Base-by-base conservation (phyloP, 2,888 invertebrate genomes). In the Pinctada fucata region DNA sequence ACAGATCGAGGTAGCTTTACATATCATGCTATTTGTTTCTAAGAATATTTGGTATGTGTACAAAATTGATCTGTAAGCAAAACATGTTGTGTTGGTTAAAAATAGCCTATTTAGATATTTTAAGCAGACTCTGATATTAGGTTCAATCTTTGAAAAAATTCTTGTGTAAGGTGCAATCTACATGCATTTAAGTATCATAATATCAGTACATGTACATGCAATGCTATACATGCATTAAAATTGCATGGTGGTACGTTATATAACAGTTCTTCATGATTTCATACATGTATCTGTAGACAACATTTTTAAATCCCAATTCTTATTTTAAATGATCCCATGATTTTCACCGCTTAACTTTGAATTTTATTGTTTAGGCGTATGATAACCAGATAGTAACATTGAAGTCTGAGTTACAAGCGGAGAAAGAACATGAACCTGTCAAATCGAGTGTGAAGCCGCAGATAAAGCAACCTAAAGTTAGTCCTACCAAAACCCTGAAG, bases 1-100 rank as follows among this genome's bases (percentile, higher is more conserved):
- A 84, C 94, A 94, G 84, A 93, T 94, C 65, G 93, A 94, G 90
- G 94, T 92, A 79, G 0, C 31, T 31, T 31, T 13, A 71, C 16
- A 51, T 2, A 31, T 68, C 2, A 3, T 2, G 31, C 50, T 5
- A 3, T n/a, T 0, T 3, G 13, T 16, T 64, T 64, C 16, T 31
- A 58, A 58, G 63, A 3, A 72, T 45, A 58, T 72, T 16, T 31
- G 0, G 1, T 31, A 31, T 31, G 31, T 31, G 0, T 31, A 1
- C 1, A 31, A 31, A 31, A 31, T 31, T 31, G 1, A 31, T 31
- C 31, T 1, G 31, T 31, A 31, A 16, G 1, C 1, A 67, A 16
- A 67, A 31, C 1, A 16, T 10, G 16, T 16, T 13, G 45, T 10
- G 67, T 69, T 69, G 13, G 31, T 48, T 6, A 16, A 31, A 45